Evolutionary conservation across 2,797 vertebrate species (phyloP), one percentile per base, ranked within the genome.

Genomic region (Dendrocincla tyrannina): DNA sequence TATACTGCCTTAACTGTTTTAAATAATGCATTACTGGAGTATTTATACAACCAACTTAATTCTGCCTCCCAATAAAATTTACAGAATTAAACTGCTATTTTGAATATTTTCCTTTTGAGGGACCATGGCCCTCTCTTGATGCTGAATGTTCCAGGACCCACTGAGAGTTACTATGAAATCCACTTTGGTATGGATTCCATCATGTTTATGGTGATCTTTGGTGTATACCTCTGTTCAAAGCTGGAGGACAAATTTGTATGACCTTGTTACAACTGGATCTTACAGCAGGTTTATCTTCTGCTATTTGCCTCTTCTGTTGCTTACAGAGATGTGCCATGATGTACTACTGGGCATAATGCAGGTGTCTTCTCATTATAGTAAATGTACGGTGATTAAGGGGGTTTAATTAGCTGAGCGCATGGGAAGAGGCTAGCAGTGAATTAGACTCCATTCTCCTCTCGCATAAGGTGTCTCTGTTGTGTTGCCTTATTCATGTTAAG

Each of bases 401-500:
- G 68, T 44, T 76, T 90, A 76, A 95, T 95, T 86, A 91, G 62
- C 62, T 85, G 4, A 72, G 66, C 41, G 42, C 49, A 32, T 30
- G 62, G 2, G 5, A 75, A 63, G 47, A 66, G 18, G 17, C 58
- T 91, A 20, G 3, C 41, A n/a, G 27, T 68, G 79, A 76, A 42
- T 77, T 73, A 70, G 59, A 56, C 22, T 70, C 39, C 32, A 10
- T 95, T 95, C 62, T 89, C 11, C 8, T 76, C 69, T 91, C 39
- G 3, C 46, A 27, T 77, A 64, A 52, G 37, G 60, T 83, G 46
- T 94, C 87, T 73, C 85, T 24, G n/a, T n/a, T 88, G 72, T 67
- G 63, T 75, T 76, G 84, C 56, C 20, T 68, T 91, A 77, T 56
- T 88, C 60, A 49, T 79, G 85, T 89, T 93, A 94, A 96, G 78